Percentiles rank a stretch among this genome's conserved stretches.
Evolutionary conservation across 2,797 vertebrate genomes (phyloP).

Genomic region (Poecilia velifera): DNA sequence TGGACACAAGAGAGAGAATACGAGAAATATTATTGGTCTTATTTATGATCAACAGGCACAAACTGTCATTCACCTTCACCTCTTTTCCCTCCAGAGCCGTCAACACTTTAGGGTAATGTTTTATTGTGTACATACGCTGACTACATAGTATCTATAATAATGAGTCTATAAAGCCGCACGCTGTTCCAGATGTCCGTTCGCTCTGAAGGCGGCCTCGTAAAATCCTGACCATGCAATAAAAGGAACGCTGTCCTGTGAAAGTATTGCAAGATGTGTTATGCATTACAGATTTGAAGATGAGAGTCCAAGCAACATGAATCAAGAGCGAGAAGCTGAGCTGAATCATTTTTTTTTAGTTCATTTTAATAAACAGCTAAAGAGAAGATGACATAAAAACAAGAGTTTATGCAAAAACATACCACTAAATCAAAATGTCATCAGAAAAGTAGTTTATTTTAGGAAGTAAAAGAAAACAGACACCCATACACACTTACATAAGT

Average conservation of each 20-base stretch:
- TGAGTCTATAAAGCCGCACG: conserved; percentile 65
- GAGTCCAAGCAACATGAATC: conserved; percentile 8
- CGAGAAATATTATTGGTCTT: conserved; percentile 20
- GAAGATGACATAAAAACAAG: background rate
- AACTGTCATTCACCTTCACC: conserved; percentile 25
- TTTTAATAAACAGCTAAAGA: background rate
- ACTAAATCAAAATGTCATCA: background rate
- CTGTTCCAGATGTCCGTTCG: conserved; percentile 71
- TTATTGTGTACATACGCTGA: conserved; percentile 67
- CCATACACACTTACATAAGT: background rate
- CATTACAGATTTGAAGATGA: conserved; percentile 18
- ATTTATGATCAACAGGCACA: conserved; percentile 21
- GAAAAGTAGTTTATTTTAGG: background rate
- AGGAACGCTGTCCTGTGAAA: conserved; percentile 44
- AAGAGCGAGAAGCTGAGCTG: background rate
- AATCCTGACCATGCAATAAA: conserved; percentile 59
- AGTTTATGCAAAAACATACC: background rate
- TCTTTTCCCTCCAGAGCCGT: conserved; percentile 37
- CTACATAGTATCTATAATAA: conserved; percentile 63
- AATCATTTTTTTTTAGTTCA: background rate
- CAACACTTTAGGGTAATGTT: conserved; percentile 58
- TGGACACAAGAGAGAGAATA: background rate
- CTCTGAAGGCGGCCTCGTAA: conserved; percentile 53
- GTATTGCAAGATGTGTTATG: conserved; percentile 51
- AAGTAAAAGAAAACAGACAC: background rate